Conservation (phyloP, 2,888 invertebrate genomes). For the Tethea ocularis region DNA sequence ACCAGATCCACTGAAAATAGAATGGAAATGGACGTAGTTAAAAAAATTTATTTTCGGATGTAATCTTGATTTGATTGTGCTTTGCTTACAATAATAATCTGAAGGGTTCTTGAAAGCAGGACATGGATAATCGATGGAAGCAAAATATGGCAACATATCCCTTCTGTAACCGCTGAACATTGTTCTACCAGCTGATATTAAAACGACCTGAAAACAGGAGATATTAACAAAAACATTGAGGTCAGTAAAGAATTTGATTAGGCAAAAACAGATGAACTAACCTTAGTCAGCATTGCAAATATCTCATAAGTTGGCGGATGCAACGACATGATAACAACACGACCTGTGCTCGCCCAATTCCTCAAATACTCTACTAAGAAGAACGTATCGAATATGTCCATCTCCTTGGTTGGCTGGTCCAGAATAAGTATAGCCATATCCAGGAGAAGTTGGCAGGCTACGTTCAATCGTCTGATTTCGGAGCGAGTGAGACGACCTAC, state of each 20-base stretch:
- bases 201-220: constrained; percentile 82
- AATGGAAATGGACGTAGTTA: background rate
- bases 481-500: constrained; percentile 94
- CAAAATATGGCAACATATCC: constrained; percentile 97
- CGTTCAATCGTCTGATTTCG: constrained; percentile 92
- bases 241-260: background rate
- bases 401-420: constrained; percentile 94
- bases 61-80: background rate
- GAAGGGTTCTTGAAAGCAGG: constrained; percentile 98
- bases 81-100: constrained; percentile 94
- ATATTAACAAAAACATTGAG: background rate
- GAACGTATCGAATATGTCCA: constrained; percentile 98
- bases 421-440: constrained; percentile 94
- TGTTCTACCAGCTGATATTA: constrained; percentile 95
- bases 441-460: constrained; percentile 94
- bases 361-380: constrained; percentile 96
- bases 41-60: background rate
- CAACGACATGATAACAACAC: constrained; percentile 94
- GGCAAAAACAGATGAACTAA: constrained; percentile 24
- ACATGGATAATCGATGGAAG: constrained; percentile 94
- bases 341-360: constrained; percentile 92
- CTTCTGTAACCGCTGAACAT: constrained; percentile 95
- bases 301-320: constrained; percentile 98
- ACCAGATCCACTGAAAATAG: constrained; percentile 92
- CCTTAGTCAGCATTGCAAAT: constrained; percentile 94